These are phyloP conservation scores for Pogonophryne albipinna DNA, from an alignment of 2,797 vertebrate genomes.

Conservation along the genomic window DNA sequence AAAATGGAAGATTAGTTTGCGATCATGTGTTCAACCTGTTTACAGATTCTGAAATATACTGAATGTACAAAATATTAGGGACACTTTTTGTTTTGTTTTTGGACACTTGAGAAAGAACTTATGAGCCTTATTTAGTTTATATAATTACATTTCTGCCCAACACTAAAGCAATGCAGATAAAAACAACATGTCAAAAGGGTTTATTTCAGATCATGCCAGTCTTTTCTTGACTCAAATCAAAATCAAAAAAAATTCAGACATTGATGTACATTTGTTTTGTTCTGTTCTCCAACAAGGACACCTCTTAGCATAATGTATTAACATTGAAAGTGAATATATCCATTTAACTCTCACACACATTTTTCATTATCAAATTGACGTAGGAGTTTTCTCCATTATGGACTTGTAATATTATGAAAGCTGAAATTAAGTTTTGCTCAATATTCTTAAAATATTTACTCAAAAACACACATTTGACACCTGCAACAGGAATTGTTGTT, in stretches of 20 bases:
- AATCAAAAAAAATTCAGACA: slow-evolving; percentile 8
- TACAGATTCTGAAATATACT: background rate
- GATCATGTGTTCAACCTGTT: background rate
- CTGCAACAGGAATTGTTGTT: slow-evolving; percentile 9
- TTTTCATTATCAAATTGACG: slow-evolving; percentile 1
- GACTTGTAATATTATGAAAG: background rate
- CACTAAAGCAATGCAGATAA: background rate
- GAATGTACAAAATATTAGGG: slow-evolving; percentile 19
- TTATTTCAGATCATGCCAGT: slow-evolving; percentile 1
- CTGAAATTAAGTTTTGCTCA: slow-evolving; percentile 15
- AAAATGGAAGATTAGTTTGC: slow-evolving; percentile 7
- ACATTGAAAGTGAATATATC: slow-evolving; percentile 4
- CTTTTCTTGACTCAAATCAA: slow-evolving; percentile 4
- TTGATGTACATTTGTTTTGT: background rate
- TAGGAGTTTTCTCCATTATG: slow-evolving; percentile 12
- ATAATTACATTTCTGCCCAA: background rate
- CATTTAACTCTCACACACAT: slow-evolving; percentile 9
- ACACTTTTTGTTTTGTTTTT: background rate
- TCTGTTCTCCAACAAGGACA: slow-evolving; percentile 1
- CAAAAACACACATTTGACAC: slow-evolving; percentile 23
- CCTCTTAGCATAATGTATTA: slow-evolving; percentile 18
- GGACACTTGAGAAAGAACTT: background rate
- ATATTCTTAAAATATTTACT: slow-evolving; percentile 2
- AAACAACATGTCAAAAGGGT: background rate
- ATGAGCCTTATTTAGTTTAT: slow-evolving; percentile 2